Conservation (phyloP, 2,888 invertebrate species). For the Chloroclystis v-ata region DNA sequence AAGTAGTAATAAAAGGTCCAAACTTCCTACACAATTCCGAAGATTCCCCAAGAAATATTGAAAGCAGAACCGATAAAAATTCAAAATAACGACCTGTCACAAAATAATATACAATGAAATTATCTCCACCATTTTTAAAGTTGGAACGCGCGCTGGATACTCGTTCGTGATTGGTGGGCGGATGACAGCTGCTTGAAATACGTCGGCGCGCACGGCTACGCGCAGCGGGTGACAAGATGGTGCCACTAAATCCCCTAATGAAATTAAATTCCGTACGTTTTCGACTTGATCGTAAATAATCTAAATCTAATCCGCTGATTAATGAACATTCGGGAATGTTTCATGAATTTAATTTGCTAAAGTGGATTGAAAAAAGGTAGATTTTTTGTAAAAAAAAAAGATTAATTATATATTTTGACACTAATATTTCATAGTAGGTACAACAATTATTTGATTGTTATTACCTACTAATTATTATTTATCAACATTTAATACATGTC, state of each 20-base stretch:
- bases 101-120: slow-evolving; percentile 77
- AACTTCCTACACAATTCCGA: slow-evolving; percentile 25
- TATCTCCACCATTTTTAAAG: slow-evolving; percentile 76
- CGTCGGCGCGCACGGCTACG: slow-evolving; percentile 55
- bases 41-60: slow-evolving; percentile 60
- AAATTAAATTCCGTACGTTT: slow-evolving; percentile 78
- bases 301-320: slow-evolving; percentile 75
- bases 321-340: slow-evolving; percentile 59
- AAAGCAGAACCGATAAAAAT: slow-evolving; percentile 67
- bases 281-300: slow-evolving; percentile 74
- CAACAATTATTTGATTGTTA: no score
- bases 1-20: slow-evolving; percentile 9
- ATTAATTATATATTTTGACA: no score
- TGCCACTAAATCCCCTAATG: slow-evolving; percentile 73
- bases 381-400: no score
- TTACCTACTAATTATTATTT: no score
- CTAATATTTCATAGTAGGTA: no score
- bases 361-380: slow-evolving; percentile 30
- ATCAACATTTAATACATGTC: no score
- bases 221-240: slow-evolving; percentile 76
- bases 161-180: slow-evolving; percentile 59
- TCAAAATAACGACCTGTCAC: slow-evolving; percentile 77
- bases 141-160: slow-evolving; percentile 53
- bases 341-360: slow-evolving; percentile 46
- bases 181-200: slow-evolving; percentile 75